Evolutionary conservation across 2,113 vertebrate species (phyloP), one percentile per base, ranked within the genome.

Genomic region (Otis tarda): DNA sequence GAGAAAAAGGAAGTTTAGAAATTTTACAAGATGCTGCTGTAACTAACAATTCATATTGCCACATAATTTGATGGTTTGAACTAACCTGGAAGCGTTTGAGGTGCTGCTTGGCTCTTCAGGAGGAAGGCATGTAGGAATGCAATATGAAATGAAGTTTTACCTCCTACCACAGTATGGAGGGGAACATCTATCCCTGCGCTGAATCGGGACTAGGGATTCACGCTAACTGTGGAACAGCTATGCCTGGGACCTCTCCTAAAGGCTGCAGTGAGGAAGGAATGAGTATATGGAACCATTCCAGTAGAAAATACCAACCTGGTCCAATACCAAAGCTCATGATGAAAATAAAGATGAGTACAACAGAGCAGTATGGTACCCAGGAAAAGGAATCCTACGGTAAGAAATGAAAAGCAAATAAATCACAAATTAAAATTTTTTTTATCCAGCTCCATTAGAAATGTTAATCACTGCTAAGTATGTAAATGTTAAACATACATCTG

Each of bases 291-390:
- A 87, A 82, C 24, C 8, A 15, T 74, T 89, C 31, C 25, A 88
- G 35, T 6, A 84, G 56, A 67, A 95, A 91, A 89, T 94, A 96
- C 95, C 24, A 90, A 99, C 98, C 98, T 93, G 98, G 98, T 57
- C 98, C 98, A 83, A 94, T 83, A 28, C 98, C 96, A 91, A 98
- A 99, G 87, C 97, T 97, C 90, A 97, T 93, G 90, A 98, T 98
- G 84, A 97, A 98, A 68, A 96, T 35, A 81, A 99, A 99, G 95
- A 99, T 94, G 24, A 99, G 96, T 24, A 78, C 95, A 95, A 98
- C 98, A 96, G 98, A 98, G 96, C 98, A 98, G 89, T 98, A 98
- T 8, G 98, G 97, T 94, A 98, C 94, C 98, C 98, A 99, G 28
- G 74, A 95, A 59, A 98, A 86, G 2, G 79, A 55, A 27, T 75